Percentiles rank a stretch among this genome's conserved stretches.
Evolutionary conservation across 53 echinoderm and acorn worm species (phyloP).

Genomic region (Actinopyga echinites): DNA sequence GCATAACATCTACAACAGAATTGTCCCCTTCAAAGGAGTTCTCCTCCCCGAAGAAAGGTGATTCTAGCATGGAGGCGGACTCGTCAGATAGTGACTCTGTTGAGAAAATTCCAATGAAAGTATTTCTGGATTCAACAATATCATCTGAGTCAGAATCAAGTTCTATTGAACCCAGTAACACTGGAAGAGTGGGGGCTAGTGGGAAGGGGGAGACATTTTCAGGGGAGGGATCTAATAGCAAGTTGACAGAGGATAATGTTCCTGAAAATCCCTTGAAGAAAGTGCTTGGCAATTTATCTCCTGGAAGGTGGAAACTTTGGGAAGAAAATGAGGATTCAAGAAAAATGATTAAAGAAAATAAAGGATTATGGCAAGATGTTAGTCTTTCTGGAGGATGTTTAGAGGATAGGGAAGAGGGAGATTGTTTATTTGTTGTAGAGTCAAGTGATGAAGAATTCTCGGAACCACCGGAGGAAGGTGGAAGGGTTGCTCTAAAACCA

Average conservation of each 20-base stretch:
- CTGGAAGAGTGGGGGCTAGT: not conserved
- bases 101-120: constrained; percentile 1
- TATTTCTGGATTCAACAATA: not conserved
- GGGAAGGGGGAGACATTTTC: no score
- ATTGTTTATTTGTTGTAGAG: not conserved
- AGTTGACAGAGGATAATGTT: not conserved
- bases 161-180: not conserved
- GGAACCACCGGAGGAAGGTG: not conserved
- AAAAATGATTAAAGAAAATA: not conserved
- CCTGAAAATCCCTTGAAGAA: constrained; percentile 38
- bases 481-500: not conserved
- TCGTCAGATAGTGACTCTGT: not conserved
- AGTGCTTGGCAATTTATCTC: constrained; percentile 25
- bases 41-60: constrained; percentile 1
- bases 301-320: constrained; percentile 18
- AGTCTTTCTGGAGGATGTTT: not conserved
- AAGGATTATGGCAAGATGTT: constrained; percentile 24
- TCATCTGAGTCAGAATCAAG: not conserved
- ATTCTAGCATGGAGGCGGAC: not conserved
- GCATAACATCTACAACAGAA: not conserved
- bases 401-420: not conserved
- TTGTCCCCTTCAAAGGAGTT: not conserved
- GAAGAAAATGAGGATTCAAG: not conserved
- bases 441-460: not conserved
- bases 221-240: no score